Evolutionary conservation across 1,140 invertebrate species (phyloP).

Genomic region (Sminthurides bifidus): DNA sequence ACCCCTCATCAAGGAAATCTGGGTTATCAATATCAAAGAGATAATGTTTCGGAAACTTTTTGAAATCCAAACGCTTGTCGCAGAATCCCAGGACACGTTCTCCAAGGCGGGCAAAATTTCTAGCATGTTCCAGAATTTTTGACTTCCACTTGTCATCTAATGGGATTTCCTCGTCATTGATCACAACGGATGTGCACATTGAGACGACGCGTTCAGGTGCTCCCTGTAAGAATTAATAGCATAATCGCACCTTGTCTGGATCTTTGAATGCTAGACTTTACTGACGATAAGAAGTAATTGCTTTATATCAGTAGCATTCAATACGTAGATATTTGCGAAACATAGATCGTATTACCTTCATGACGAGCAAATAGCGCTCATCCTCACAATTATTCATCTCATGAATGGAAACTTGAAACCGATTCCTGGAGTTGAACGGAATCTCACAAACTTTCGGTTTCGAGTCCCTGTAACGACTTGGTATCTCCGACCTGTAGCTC

Average conservation of each 20-base stretch:
- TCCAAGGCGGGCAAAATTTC: slow-evolving; percentile 53
- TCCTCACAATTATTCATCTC: slow-evolving; percentile 38
- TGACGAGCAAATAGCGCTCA: slow-evolving; percentile 23
- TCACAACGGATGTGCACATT: slow-evolving; percentile 56
- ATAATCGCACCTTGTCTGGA: background rate
- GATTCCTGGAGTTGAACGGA: slow-evolving; percentile 74
- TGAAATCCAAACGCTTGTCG: slow-evolving; percentile 35
- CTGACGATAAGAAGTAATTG: background rate
- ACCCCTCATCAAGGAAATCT: slow-evolving; percentile 36
- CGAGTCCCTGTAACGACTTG: slow-evolving; percentile 43
- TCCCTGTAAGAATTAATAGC: slow-evolving; percentile 44
- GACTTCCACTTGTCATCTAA: slow-evolving; percentile 49
- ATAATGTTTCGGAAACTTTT: slow-evolving; percentile 35
- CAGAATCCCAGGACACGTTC: slow-evolving; percentile 56
- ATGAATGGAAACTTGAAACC: slow-evolving; percentile 66
- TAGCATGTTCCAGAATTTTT: slow-evolving; percentile 56
- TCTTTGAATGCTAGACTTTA: background rate
- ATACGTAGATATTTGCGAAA: background rate
- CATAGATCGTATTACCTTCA: slow-evolving; percentile 18
- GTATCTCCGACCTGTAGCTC: slow-evolving; percentile 53
- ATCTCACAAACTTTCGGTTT: slow-evolving; percentile 61
- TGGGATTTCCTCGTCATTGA: slow-evolving; percentile 48
- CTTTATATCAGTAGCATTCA: too few relatives aligned
- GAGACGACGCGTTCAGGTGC: slow-evolving; percentile 82
- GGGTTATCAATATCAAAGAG: slow-evolving; percentile 36